Evolutionary conservation across 1,140 invertebrate genomes (phyloP), one percentile per base, ranked within the genome.

Genomic region (Dufourea novaeangliae): DNA sequence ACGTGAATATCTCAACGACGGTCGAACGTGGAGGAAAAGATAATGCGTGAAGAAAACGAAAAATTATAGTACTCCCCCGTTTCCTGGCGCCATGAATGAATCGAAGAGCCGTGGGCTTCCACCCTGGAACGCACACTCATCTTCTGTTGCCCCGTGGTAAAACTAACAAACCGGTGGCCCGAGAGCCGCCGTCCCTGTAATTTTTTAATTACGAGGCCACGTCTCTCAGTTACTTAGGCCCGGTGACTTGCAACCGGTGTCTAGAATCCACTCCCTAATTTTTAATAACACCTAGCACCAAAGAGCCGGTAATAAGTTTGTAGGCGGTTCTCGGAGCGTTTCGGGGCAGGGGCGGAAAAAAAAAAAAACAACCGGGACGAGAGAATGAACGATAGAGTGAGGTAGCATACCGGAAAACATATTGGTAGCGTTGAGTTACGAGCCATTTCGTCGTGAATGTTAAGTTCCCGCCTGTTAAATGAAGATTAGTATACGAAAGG

Each of bases 191-290:
- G 80, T 67, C 86, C 80, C 87, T 88, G 84, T 90, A 90, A 90
- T 90, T 91, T 89, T 91, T 90, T 91, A 90, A 91, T 91, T 91
- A 89, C 88, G 80, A 52, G 52, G 83, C 69, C 85, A 78, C 85
- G 67, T 85, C 85, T 79, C 67, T 34, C 56, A 46, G 88, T 87
- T 84, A 86, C 86, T 88, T 82, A 86, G 79, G 37, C 57, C 57
- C 82, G 78, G 77, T 87, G 88, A 90, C 88, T 89, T 82, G 88
- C 89, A 87, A 63, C 62, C 50, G 67, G 79, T 78, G 80, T 32
- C 66, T 74, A 68, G 59, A 80, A 77, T 70, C 63, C 83, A 46
- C 63, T 84, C 84, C 85, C 81, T 88, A 85, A 88, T 88, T 91
- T 91, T 91, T 89, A 90, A 91, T 91, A 86, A 90, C 87, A 89